Evolutionary conservation across 2,113 vertebrate species (phyloP), one percentile per base, ranked within the genome.

Genomic region (Melanerpes formicivorus): DNA sequence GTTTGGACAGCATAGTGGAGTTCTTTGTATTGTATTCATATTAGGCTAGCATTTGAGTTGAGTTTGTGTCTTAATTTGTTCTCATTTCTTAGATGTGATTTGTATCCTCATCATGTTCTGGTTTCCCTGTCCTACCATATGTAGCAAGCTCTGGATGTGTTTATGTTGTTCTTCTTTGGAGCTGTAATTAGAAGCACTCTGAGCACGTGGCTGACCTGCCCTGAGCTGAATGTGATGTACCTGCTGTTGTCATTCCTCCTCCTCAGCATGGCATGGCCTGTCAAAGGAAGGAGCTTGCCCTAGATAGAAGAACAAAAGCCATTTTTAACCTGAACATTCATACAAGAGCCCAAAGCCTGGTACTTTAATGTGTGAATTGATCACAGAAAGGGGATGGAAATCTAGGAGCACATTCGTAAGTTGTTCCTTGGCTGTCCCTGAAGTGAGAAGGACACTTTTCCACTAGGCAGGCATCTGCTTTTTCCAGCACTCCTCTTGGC

Each of bases 181-280:
- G 79, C 94, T 85, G 82, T 92, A 93, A 77, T 95, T 92, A 91
- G 95, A 90, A 95, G 87, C 63, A 29, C 4, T 2, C 29, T 16
- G 64, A 90, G 84, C 90, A 87, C 1, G 14, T 93, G 87, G 65
- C 64, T 95, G 89, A 87, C 93, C 84, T 95, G 79, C 89, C 72
- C 84, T 67, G 52, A 84, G 87, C 89, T 85, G 91, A 89, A 88
- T 50, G 88, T 94, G 83, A 73, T 88, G 90, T 95, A 91, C 92
- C 83, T 93, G 87, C 91, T 93, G 71, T 80, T 95, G 72, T 92
- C 32, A 69, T 93, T 94, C 76, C 80, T 93, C 83, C 90, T 84
- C 72, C 84, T 91, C 69, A 80, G 63, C 30, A 17, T 22, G 56
- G 52, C 54, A 22, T 46, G 84, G 64, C 87, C 81, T 90, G 32